Conservation (phyloP, 1,140 invertebrate species). For the Reticulitermes speratus region DNA sequence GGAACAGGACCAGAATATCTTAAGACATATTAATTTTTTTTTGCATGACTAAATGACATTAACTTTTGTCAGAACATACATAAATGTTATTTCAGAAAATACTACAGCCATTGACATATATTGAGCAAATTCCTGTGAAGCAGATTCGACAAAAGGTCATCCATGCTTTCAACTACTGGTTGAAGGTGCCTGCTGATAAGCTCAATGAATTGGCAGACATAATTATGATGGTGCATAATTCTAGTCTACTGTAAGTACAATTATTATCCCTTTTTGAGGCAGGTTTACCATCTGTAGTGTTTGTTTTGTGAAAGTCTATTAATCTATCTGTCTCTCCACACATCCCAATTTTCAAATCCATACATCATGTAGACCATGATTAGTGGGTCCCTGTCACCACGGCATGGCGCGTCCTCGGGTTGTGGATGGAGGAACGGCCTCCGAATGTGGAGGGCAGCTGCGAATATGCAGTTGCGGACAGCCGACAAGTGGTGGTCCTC, state of each 20-base stretch:
- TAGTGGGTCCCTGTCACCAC: no score
- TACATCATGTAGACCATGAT: no score
- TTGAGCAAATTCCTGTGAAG: constrained; percentile 86
- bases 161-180: constrained; percentile 92
- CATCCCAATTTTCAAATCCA: background rate
- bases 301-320: background rate
- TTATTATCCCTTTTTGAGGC: background rate
- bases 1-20: no score
- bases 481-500: no score
- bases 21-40: no score
- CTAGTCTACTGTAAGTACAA: constrained; percentile 86
- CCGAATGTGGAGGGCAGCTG: no score
- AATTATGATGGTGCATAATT: constrained; percentile 94
- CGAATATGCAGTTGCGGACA: no score
- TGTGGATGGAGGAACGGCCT: no score
- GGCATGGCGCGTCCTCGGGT: no score
- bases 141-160: constrained; percentile 85
- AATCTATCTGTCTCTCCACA: background rate
- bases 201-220: constrained; percentile 81
- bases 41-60: no score
- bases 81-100: constrained; percentile 64
- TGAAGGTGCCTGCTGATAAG: constrained; percentile 85
- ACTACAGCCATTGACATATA: constrained; percentile 83
- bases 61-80: no score
- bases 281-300: background rate